Evolutionary conservation across 2,797 vertebrate genomes (phyloP).

Genomic region (Eulemur mongoz): DNA sequence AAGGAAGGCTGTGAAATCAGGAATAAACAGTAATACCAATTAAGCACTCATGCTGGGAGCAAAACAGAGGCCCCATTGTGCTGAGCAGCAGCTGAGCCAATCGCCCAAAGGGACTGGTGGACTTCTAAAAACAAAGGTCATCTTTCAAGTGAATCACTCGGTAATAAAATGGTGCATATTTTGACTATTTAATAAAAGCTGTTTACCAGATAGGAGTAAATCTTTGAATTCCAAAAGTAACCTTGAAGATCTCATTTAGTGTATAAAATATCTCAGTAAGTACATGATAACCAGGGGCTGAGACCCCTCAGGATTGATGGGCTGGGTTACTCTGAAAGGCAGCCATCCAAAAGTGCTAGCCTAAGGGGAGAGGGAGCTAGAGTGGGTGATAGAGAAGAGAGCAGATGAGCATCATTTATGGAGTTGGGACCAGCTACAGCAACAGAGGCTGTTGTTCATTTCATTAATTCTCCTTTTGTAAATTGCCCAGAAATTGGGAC

Average conservation of each 20-base stretch:
- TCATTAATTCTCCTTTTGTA: not conserved
- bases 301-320: not conserved
- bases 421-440: no score
- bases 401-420: not conserved
- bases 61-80: conserved; percentile 29
- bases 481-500: not conserved
- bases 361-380: not conserved
- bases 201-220: not conserved
- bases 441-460: not conserved
- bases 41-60: not conserved
- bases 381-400: not conserved
- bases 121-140: conserved; percentile 27
- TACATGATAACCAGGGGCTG: not conserved
- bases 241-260: not conserved
- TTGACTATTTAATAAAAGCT: not conserved
- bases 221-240: conserved; percentile 16
- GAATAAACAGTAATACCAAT: not conserved
- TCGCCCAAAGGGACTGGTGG: not conserved
- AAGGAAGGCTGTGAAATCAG: not conserved
- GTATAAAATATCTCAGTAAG: not conserved
- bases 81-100: not conserved
- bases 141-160: not conserved
- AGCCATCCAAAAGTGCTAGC: not conserved
- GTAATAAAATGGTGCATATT: not conserved
- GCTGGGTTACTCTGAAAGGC: not conserved